phyloP scores from a whole-genome alignment of 2,113 vertebrate genomes.

The human region DNA sequence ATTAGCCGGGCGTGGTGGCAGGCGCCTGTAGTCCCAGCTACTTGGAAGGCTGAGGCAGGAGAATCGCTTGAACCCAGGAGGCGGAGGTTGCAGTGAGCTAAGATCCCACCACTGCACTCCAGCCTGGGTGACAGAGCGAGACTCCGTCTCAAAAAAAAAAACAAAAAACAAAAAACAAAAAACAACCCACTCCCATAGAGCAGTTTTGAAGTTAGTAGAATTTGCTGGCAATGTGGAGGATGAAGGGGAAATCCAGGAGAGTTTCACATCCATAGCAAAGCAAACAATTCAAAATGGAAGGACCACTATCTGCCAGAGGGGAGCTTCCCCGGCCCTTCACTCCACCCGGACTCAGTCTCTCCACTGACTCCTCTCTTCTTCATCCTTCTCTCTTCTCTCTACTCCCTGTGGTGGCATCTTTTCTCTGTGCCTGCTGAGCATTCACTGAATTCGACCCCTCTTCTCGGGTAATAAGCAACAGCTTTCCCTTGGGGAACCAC shows the following conservation, averaged over 20 bases:
- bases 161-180: too few species aligned
- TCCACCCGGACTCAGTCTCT: background rate
- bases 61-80: too few species aligned
- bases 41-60: too few species aligned
- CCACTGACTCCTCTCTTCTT: background rate
- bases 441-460: background rate
- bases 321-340: background rate
- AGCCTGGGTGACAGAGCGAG: too few species aligned
- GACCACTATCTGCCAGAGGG: background rate
- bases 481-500: background rate
- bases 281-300: background rate
- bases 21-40: too few species aligned
- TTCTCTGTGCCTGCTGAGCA: background rate
- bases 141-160: too few species aligned
- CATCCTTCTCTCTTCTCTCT: background rate
- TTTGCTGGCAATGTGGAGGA: background rate
- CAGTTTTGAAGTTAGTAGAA: background rate
- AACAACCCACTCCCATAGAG: too few species aligned
- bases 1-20: too few species aligned
- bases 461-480: background rate
- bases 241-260: background rate
- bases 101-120: too few species aligned
- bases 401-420: background rate
- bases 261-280: background rate
- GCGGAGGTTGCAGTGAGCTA: too few species aligned